Evolutionary conservation across 2,113 vertebrate genomes (phyloP).

Genomic region (Probosciger aterrimus): DNA sequence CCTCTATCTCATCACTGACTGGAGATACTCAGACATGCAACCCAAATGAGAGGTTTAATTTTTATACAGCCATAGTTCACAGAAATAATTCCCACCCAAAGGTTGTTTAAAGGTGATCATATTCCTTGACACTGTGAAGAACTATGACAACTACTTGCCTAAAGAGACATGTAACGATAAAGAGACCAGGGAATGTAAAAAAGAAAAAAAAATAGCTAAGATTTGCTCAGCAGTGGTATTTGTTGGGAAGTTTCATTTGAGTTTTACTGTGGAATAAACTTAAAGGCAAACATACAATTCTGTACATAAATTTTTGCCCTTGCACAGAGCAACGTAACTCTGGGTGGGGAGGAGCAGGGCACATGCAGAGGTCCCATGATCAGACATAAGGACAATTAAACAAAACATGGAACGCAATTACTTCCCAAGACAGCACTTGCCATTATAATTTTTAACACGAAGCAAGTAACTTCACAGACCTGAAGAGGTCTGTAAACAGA

Average conservation of each 20-base stretch:
- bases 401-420: neutral
- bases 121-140: neutral
- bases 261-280: neutral
- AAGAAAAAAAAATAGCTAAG: neutral
- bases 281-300: neutral
- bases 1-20: neutral
- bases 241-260: neutral
- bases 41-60: neutral
- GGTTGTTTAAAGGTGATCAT: neutral
- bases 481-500: neutral
- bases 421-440: neutral
- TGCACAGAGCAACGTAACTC: rapidly evolving
- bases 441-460: neutral
- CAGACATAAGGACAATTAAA: neutral
- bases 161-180: neutral
- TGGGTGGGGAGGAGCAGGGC: neutral
- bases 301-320: neutral
- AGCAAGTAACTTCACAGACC: neutral
- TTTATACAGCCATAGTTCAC: neutral
- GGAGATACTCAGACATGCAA: neutral
- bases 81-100: neutral
- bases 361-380: neutral
- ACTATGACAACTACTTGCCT: neutral
- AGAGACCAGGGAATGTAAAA: neutral
- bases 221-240: neutral